Evolutionary conservation across 2,113 vertebrate genomes (phyloP).

Genomic region (Petroica traversi): DNA sequence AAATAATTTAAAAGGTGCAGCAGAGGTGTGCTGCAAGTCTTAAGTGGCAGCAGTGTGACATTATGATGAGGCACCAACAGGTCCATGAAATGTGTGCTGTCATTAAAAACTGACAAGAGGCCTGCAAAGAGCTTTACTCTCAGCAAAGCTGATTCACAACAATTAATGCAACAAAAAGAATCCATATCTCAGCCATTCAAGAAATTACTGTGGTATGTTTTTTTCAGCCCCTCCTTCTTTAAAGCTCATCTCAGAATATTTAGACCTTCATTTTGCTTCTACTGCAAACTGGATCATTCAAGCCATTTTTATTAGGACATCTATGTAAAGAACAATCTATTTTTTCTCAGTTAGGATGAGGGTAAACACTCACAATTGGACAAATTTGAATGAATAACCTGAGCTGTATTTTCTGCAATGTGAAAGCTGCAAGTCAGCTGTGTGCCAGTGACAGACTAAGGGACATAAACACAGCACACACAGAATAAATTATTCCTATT

Average conservation of each 20-base stretch:
- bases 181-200: not conserved
- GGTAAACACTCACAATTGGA: not conserved
- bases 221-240: not conserved
- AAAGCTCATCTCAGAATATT: not conserved
- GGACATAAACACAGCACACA: not conserved
- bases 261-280: not conserved
- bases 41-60: not conserved
- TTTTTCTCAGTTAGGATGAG: not conserved
- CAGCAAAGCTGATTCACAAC: not conserved
- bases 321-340: not conserved
- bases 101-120: not conserved
- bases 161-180: not conserved
- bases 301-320: not conserved
- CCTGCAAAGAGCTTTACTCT: not conserved
- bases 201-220: not conserved
- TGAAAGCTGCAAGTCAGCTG: not conserved
- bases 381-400: not conserved
- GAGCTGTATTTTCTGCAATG: not conserved
- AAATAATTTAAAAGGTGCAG: not conserved
- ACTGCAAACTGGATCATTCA: not conserved
- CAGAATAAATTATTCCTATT: not conserved
- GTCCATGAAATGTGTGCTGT: rapidly evolving
- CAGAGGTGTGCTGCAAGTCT: not conserved
- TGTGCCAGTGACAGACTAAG: not conserved
- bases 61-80: not conserved